phyloP scores from a whole-genome alignment of 2,113 vertebrate species.

The Gracilinanus agilis region DNA sequence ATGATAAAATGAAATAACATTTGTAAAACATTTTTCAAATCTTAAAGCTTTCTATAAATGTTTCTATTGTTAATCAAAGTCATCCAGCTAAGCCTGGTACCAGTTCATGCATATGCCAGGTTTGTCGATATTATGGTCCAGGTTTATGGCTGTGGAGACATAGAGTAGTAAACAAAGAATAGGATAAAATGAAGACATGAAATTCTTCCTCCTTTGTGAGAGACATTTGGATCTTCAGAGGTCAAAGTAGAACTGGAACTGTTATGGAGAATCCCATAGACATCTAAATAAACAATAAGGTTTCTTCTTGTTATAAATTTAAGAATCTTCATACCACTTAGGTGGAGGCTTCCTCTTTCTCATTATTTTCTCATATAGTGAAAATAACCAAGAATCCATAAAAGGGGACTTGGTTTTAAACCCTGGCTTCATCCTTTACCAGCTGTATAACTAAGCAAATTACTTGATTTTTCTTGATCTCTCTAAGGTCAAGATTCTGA shows the following conservation, averaged over 20 bases:
- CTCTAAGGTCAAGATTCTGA: not conserved
- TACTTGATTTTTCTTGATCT: not conserved
- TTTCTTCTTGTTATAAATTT: not conserved
- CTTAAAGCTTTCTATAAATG: not conserved
- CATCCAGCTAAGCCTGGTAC: not conserved
- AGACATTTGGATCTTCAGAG: not conserved
- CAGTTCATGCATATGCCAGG: slow-evolving; percentile 11
- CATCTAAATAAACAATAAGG: not conserved
- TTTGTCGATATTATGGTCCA: not conserved
- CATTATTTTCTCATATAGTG: not conserved
- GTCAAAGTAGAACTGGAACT: not conserved
- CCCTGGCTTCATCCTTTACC: not conserved
- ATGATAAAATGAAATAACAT: not conserved
- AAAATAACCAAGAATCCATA: not conserved
- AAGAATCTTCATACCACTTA: not conserved
- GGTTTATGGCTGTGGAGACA: not conserved
- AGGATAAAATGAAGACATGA: not conserved
- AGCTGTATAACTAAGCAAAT: not conserved
- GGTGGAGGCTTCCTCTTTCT: not conserved
- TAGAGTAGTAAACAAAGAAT: slow-evolving; percentile 20
- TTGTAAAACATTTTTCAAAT: not conserved
- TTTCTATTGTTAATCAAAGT: not conserved
- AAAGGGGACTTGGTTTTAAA: not conserved
- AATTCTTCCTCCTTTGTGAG: slow-evolving; percentile 6
- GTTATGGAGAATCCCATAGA: not conserved